phyloP scores from a whole-genome alignment of 2,113 vertebrate genomes.

The Aegotheles bennettii region DNA sequence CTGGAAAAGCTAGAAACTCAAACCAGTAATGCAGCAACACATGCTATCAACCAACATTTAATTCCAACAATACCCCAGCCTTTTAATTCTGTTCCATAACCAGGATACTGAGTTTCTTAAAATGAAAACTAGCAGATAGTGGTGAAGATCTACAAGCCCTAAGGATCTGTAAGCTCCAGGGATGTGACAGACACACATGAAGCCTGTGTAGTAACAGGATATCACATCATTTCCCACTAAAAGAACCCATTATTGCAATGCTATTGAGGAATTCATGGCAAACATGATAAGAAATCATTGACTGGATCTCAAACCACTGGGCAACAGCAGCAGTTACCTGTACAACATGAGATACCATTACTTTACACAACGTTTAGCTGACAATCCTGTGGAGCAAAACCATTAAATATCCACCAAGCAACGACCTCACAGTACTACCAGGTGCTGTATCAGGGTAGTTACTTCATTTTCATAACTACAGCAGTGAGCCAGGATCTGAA shows the following conservation, averaged over 20 bases:
- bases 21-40: not conserved
- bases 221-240: not conserved
- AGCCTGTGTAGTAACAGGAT: not conserved
- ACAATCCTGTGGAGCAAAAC: not conserved
- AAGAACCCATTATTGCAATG: not conserved
- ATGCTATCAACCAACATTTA: not conserved
- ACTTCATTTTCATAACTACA: not conserved
- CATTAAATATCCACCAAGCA: not conserved
- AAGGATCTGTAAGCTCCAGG: not conserved
- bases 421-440: not conserved
- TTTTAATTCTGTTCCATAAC: not conserved
- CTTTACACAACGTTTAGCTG: not conserved
- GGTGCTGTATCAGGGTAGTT: not conserved
- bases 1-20: not conserved
- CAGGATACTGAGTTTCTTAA: too few relatives aligned
- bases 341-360: not conserved
- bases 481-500: not conserved
- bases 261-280: not conserved
- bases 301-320: not conserved
- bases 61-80: not conserved
- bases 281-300: not conserved
- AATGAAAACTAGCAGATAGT: not conserved
- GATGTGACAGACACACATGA: not conserved
- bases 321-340: not conserved
- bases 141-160: not conserved